Evolutionary conservation across 2,797 vertebrate species (phyloP), one percentile per base, ranked within the genome.

Genomic region (Platyrinchus mystaceus): DNA sequence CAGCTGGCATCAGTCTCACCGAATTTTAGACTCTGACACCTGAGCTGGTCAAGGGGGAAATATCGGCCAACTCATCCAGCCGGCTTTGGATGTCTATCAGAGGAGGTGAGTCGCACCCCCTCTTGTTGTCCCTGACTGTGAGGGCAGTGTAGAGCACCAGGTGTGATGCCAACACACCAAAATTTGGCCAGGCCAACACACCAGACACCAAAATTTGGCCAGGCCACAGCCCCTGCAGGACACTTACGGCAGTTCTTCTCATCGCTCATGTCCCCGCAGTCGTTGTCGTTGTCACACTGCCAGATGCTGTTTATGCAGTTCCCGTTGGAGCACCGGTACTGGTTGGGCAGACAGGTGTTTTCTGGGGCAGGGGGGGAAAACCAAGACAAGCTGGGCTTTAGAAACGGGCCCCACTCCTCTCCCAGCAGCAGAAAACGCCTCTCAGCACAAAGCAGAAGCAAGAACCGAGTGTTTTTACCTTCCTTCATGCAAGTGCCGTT

Each of bases 251-350:
- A 99, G 95, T 99, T 98, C 82, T 97, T 98, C 95, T 99, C 99
- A 2, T 99, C 99, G 1, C 99, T 99, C 99, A 99, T 99, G 98
- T 99, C 99, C 14, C 99, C 99, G 0, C 99, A 99, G 98, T 99
- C 99, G 0, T 99, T 99, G 97, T 99, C 99, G 0, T 98, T 99
- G 97, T 99, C 99, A 12, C 99, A 99, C 95, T 99, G 99, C 99
- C 99, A 99, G 91, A 99, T 99, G 98, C 98, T 99, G 98, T 98
- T 99, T 97, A 99, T 99, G 97, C 99, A 99, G 94, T 99, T 99
- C 44, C 99, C 99, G 0, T 99, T 99, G 90, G 98, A 98, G 96
- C 99, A 99, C 95, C 98, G 98, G 96, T 99, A 99, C 97, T 99
- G 99, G 97, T 98, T 99, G 3, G 98, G 98, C 96, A 99, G 97